Percentiles rank a stretch among this genome's conserved stretches.
Evolutionary conservation across 1,140 invertebrate genomes (phyloP).

Genomic region (Diuraphis noxia): DNA sequence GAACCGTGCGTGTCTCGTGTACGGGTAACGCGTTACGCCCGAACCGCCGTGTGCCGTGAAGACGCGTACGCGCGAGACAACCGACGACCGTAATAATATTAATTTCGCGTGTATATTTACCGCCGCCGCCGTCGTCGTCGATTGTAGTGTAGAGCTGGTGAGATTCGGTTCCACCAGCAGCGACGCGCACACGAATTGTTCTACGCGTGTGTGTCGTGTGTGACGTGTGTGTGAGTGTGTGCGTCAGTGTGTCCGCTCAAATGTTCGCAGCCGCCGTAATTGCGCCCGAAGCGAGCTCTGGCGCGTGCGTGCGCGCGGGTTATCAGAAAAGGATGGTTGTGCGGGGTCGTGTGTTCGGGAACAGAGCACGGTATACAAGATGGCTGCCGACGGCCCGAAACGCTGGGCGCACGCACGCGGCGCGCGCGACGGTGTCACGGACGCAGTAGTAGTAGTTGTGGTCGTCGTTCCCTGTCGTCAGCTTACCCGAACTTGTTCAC

Average conservation of each 20-base stretch:
- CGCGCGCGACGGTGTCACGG: background rate
- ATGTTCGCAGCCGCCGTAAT: background rate
- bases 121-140: background rate
- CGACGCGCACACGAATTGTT: constrained; percentile 35
- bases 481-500: background rate
- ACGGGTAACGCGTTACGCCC: constrained; percentile 9
- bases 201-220: background rate
- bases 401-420: background rate
- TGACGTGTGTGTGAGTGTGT: background rate
- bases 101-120: background rate
- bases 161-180: constrained; percentile 52
- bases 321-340: constrained; percentile 49
- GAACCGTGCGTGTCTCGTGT: background rate
- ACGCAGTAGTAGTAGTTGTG: too few species aligned
- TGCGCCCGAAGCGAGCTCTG: background rate
- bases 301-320: background rate
- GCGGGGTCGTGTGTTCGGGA: background rate
- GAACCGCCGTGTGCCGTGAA: background rate
- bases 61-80: constrained; percentile 2
- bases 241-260: background rate
- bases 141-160: constrained; percentile 13
- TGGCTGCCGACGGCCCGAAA: constrained; percentile 10
- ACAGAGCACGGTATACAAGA: constrained; percentile 27
- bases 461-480: background rate
- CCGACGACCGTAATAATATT: background rate